phyloP scores from a whole-genome alignment of 2,888 invertebrate genomes.

The Venusia cambrica region DNA sequence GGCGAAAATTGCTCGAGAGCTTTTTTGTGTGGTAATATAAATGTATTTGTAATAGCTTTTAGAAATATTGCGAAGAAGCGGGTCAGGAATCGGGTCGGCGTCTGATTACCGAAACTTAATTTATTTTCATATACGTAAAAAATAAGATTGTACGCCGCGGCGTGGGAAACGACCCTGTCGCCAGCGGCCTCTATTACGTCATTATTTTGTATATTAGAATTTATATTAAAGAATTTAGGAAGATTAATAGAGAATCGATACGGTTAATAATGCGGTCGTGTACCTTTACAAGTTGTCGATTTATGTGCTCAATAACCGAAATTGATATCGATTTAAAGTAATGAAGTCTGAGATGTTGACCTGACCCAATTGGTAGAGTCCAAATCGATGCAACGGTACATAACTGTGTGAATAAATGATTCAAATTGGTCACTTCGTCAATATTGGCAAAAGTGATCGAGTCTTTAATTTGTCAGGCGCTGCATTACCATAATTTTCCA shows the following conservation, averaged over 20 bases:
- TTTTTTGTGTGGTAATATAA: conserved; percentile 79
- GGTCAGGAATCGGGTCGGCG: conserved; percentile 67
- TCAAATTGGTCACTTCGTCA: conserved; percentile 18
- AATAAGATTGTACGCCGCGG: conserved; percentile 69
- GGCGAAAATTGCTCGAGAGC: conserved; percentile 79
- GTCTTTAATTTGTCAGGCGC: conserved; percentile 22
- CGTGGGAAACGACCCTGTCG: conserved; percentile 79
- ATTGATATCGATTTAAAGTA: conserved; percentile 28
- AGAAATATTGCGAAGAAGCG: conserved; percentile 79
- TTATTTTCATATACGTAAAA: conserved; percentile 75
- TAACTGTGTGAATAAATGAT: conserved; percentile 22
- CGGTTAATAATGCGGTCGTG: conserved; percentile 52
- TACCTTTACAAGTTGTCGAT: conserved; percentile 34
- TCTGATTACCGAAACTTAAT: conserved; percentile 79
- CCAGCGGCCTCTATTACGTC: conserved; percentile 79
- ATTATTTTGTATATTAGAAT: conserved; percentile 80
- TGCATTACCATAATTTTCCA: conserved; percentile 23
- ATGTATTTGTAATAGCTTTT: conserved; percentile 81
- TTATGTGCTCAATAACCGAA: conserved; percentile 23
- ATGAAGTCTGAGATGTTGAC: conserved; percentile 28
- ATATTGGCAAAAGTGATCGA: conserved; percentile 21
- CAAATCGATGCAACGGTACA: conserved; percentile 20
- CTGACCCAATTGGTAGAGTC: conserved; percentile 22
- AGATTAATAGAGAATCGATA: conserved; percentile 79
- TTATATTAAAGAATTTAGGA: conserved; percentile 71